A percentile compares a stretch with the other conserved stretches of the same genome.
Conservation (phyloP, 2,797 vertebrate species). For the Phoxinus dragarum region DNA sequence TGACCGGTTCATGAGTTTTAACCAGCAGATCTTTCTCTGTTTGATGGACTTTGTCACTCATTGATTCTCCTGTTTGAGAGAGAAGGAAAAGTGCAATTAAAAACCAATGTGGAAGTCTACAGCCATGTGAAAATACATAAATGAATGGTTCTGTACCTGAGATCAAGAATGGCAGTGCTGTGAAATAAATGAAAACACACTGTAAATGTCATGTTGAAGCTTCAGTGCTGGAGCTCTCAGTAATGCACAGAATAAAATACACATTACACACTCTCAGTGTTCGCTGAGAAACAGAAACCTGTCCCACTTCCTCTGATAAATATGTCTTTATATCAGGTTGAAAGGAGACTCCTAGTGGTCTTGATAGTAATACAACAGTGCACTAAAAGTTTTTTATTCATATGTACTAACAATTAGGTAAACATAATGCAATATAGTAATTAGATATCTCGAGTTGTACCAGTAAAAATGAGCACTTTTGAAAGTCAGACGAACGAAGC, state of each 20-base stretch:
- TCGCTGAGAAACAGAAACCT: neutral
- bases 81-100: neutral
- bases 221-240: neutral
- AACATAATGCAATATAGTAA: neutral
- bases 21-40: conserved; percentile 27
- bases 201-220: conserved; percentile 3
- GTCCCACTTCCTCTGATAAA: neutral
- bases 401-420: neutral
- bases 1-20: neutral
- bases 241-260: neutral
- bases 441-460: too few species aligned
- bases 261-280: neutral
- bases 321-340: too few species aligned
- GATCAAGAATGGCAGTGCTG: neutral
- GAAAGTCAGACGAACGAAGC: neutral
- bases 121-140: neutral
- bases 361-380: neutral
- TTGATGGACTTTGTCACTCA: conserved; percentile 39
- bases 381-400: neutral
- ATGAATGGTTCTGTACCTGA: neutral
- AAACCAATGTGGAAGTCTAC: neutral
- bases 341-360: neutral
- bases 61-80: conserved; percentile 28
- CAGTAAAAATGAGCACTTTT: neutral
- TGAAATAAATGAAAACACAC: neutral